Evolutionary conservation across 2,113 vertebrate genomes (phyloP), one percentile per base, ranked within the genome.

Genomic region (Centrocercus urophasianus): DNA sequence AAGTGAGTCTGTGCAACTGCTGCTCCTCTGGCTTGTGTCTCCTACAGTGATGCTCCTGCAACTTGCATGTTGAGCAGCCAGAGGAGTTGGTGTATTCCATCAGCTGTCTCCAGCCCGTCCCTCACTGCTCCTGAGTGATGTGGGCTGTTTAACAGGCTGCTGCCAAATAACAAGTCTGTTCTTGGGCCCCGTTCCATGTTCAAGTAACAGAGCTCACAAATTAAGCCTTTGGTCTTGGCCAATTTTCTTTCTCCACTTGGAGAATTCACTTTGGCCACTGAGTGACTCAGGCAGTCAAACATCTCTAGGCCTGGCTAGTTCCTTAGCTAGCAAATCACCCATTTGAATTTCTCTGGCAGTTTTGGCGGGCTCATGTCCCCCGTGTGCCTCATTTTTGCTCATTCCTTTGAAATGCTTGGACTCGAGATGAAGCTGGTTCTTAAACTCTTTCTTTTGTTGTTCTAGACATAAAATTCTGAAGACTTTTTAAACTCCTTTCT

Each of bases 161-260:
- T 63, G 61, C 12, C 45, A 74, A 66, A 67, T 47, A 54, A 21
- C 32, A 13, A 1, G 19, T 20, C 65, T 61, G 27, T 48, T 83
- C 38, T 50, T 25, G 57, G 84, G 50, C 38, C 5, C 56, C 5
- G 47, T 64, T 91, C 52, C 81, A 60, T 0, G 1, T 59, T 52
- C 60, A 47, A 34, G 36, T 75, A 69, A 18, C 84, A 61, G 61
- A 74, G 65, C 75, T 60, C 70, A 32, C 80, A 54, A 60, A 52
- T 85, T 42, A 61, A 70, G 22, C 73, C 88, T 73, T 50, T 64
- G 50, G 57, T 54, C 77, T 38, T 42, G 71, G 86, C 90, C 88
- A 38, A 21, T n/a, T 70, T 43, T 73, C 54, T 64, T 83, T 52
- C 75, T 83, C 32, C 67, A 43, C 74, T 64, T 57, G 83, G 50